phyloP scores from a whole-genome alignment of 2,113 vertebrate genomes.

The Ceyx melanurus region DNA sequence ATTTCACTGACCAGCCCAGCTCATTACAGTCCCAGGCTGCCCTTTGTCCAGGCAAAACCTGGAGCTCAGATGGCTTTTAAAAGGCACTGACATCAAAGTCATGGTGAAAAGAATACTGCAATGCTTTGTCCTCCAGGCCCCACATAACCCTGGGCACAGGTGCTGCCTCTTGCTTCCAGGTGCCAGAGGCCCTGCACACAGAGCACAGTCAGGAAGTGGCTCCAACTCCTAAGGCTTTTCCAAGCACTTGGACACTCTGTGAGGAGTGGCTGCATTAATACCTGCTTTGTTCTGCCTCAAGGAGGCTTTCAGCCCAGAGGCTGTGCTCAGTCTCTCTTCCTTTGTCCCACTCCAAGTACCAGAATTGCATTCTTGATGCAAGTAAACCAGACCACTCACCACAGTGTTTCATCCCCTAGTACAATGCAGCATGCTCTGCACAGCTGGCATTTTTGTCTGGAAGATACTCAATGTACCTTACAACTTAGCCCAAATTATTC shows the following conservation, averaged over 20 bases:
- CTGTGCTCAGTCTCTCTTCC: background rate
- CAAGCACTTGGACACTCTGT: background rate
- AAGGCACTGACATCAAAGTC: rapidly evolving
- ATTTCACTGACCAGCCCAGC: background rate
- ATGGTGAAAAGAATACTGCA: background rate
- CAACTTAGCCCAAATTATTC: background rate
- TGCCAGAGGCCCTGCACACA: background rate
- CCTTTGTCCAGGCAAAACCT: background rate
- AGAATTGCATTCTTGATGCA: background rate
- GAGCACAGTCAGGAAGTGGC: rapidly evolving
- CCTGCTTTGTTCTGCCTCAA: background rate
- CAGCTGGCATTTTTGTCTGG: background rate
- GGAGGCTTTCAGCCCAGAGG: background rate
- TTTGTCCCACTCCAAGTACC: background rate
- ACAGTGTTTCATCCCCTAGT: background rate
- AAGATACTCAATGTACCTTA: background rate
- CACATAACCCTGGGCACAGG: rapidly evolving
- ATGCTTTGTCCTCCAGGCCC: background rate
- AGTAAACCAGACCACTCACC: background rate
- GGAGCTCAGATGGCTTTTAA: background rate
- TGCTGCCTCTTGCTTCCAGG: background rate
- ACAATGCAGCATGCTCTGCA: background rate
- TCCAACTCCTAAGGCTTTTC: background rate
- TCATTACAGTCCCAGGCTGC: background rate
- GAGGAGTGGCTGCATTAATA: background rate